phyloP scores from a whole-genome alignment of 1,140 invertebrate species.

The Mamestra configurata region DNA sequence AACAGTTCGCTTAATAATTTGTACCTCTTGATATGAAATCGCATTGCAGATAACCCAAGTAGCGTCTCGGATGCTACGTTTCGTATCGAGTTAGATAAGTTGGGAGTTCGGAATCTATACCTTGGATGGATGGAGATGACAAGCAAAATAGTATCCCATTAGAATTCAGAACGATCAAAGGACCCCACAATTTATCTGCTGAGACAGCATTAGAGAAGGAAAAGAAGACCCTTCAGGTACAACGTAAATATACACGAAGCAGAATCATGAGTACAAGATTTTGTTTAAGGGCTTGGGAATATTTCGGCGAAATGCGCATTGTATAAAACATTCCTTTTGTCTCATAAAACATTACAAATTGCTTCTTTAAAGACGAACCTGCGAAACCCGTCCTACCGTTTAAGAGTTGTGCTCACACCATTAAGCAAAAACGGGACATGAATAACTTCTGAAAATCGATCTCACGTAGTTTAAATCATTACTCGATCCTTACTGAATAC shows the following conservation, averaged over 20 bases:
- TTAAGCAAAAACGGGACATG: neutral
- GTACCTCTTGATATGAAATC: constrained; percentile 31
- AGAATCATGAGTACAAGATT: no score
- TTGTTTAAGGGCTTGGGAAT: neutral
- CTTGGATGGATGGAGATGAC: neutral
- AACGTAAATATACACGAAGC: no score
- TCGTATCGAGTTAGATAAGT: neutral
- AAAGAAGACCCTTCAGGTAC: no score
- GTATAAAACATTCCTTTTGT: constrained; percentile 11
- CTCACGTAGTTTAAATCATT: constrained; percentile 29
- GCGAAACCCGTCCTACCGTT: constrained; percentile 16
- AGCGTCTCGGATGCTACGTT: constrained; percentile 13
- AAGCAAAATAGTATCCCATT: neutral
- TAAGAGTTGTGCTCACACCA: neutral
- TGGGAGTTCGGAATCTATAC: neutral
- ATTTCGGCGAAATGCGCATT: constrained; percentile 4
- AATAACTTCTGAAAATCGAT: constrained; percentile 22
- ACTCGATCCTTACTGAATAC: constrained; percentile 13
- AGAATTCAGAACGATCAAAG: no score
- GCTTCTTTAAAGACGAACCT: neutral
- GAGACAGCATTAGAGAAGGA: no score
- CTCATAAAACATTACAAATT: constrained; percentile 13
- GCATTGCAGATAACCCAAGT: constrained; percentile 18
- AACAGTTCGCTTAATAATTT: constrained; percentile 8
- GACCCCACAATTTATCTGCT: no score